These are phyloP conservation scores for Notodonta ziczac DNA, from an alignment of 2,888 invertebrate genomes.

Conservation along the genomic window DNA sequence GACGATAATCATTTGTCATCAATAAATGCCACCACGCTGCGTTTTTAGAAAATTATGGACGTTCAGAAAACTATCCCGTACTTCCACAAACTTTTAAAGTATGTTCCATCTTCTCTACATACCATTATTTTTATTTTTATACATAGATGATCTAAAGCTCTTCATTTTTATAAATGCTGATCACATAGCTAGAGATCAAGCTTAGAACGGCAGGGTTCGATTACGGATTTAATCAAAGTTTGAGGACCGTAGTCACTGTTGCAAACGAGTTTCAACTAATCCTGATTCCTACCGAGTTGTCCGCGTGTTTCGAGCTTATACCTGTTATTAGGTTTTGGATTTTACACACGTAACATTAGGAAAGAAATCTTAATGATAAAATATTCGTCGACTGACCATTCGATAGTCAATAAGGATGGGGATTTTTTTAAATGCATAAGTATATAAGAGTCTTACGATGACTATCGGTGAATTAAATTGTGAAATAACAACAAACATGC, in stretches of 20 bases:
- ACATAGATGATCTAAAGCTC: background rate
- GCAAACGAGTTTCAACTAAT: conserved; percentile 17
- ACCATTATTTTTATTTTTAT: background rate
- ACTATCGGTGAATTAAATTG: too few relatives aligned
- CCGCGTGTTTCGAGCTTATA: background rate
- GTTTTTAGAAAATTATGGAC: too few relatives aligned
- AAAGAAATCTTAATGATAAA: too few relatives aligned
- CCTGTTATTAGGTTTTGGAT: background rate
- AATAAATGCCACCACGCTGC: background rate
- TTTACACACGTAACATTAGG: background rate
- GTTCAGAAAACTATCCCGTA: too few relatives aligned
- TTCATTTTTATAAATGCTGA: background rate
- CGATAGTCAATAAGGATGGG: too few relatives aligned
- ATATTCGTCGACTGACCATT: too few relatives aligned
- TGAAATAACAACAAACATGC: too few relatives aligned
- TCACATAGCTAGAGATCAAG: background rate
- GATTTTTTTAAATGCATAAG: too few relatives aligned
- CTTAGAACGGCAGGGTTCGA: conserved; percentile 1
- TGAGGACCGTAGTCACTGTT: conserved; percentile 8
- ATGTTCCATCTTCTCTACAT: background rate
- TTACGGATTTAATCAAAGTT: conserved; percentile 30
- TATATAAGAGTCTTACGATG: too few relatives aligned
- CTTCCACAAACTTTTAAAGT: too few relatives aligned
- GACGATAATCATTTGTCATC: background rate
- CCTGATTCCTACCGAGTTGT: conserved; percentile 6